Evolutionary conservation across 2,888 invertebrate genomes (phyloP), one percentile per base, ranked within the genome.

Genomic region (Heliconius hortense): DNA sequence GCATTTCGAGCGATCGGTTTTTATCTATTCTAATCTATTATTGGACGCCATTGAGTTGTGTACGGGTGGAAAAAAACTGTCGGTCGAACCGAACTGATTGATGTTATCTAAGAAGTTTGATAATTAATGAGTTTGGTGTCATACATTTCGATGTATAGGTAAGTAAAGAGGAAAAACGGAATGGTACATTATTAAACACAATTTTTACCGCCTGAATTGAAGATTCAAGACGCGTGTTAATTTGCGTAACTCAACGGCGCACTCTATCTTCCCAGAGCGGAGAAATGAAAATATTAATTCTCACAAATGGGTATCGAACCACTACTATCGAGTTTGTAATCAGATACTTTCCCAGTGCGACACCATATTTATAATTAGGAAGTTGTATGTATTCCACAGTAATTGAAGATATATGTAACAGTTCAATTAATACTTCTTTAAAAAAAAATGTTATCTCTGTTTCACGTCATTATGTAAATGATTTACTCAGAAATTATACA

Each of bases 1-100:
- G 68, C 77, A 72, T 72, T 77, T 43, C 35, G 72, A 69, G 67
- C 74, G 59, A 75, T 72, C 69, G 56, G 56, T 35, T 72, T 31
- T n/a, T 56, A 59, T 48, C 68, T 53, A 64, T 64, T 39, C n/a
- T 35, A 24, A 66, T 15, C 74, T 74, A 72, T 74, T 74, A 59
- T 74, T 76, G 39, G 67, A 74, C 43, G 15, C 24, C 39, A 28
- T 48, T 53, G 66, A 68, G 39, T 31, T 69, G 35, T 28, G n/a
- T 24, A 26, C 24, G n/a, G 35, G 31, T 63, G 68, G n/a, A 35
- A 68, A 73, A 69, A 63, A 74, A 63, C 62, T 68, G 24, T 43
- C 26, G 48, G 18, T 21, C 4, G 67, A 60, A n/a, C 21, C 8
- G 13, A 60, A 69, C 26, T 43, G 31, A 69, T 15, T 66, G 53